Evolutionary conservation across 2,113 vertebrate genomes (phyloP), one percentile per base, ranked within the genome.

Genomic region (Scartelaos histophorus): DNA sequence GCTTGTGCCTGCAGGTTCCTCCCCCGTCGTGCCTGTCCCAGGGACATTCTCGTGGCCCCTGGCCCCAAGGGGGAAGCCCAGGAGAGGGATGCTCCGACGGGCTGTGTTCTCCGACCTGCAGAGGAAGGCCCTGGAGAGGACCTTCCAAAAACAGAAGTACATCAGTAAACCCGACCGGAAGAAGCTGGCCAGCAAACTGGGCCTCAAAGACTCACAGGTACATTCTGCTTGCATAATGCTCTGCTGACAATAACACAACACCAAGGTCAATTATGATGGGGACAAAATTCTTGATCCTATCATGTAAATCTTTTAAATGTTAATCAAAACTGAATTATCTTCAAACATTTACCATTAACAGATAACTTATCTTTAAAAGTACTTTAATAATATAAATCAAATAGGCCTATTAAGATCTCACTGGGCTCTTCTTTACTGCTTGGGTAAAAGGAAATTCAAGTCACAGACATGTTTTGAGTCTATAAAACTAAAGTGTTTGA

Each of bases 81-180:
- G 98, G 57, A 89, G 97, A 0, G 97, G 98, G 10, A 99, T 99
- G 97, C 92, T 99, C 34, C 94, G 98, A 0, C 92, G 98, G 0
- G 98, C 98, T 0, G 97, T 99, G 43, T 99, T 99, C 93, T 99
- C 98, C 0, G 97, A 99, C 4, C 95, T 99, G 56, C 97, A 99
- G 86, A 94, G 97, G 70, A 99, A 98, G 83, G 95, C 96, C 0
- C 89, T 99, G 76, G 98, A 99, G 90, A 98, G 96, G 90, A 99
- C 96, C 88, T 99, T 99, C 85, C 97, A 99, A 92, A 98, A 97
- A 79, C 97, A 99, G 90, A 99, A 99, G 80, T 99, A 99, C 88
- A 99, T 99, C 93, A 99, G 98, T 92, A 99, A 99, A 87, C 97
- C 97, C 0, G 98, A 99, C 66, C 90, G 98, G 76, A 98, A 98